Conservation (phyloP, 1,140 invertebrate species). For the Contarinia nasturtii region DNA sequence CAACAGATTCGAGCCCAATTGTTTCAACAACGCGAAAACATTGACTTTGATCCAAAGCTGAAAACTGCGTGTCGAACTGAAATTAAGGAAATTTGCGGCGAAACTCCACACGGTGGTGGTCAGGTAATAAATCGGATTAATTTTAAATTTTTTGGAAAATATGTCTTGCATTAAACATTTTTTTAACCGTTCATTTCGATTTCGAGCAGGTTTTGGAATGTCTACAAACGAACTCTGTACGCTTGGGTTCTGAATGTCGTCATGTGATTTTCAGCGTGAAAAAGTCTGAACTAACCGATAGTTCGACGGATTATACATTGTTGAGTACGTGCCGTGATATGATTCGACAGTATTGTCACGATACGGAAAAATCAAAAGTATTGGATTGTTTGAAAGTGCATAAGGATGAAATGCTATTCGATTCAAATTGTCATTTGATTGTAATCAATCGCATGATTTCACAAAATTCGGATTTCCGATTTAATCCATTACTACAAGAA, state of each 20-base stretch:
- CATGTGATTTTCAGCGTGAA: slow-evolving; percentile 65
- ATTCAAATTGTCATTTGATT: slow-evolving; percentile 67
- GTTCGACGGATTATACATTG: slow-evolving; percentile 67
- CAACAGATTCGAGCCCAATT: slow-evolving; percentile 75
- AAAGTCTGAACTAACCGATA: slow-evolving; percentile 68
- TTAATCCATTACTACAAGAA: slow-evolving; percentile 72
- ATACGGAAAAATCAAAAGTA: slow-evolving; percentile 42
- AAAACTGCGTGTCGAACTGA: slow-evolving; percentile 56
- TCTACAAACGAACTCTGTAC: slow-evolving; percentile 48
- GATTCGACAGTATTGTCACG: slow-evolving; percentile 61
- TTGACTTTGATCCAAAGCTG: slow-evolving; percentile 65
- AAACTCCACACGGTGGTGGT: slow-evolving; percentile 54
- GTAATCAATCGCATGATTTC: slow-evolving; percentile 79
- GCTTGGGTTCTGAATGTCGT: slow-evolving; percentile 50
- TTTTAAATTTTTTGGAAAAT: neutral
- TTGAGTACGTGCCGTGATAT: slow-evolving; percentile 65
- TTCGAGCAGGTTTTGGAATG: slow-evolving; percentile 76
- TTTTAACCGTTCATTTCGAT: slow-evolving; percentile 3
- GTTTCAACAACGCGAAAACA: slow-evolving; percentile 72
- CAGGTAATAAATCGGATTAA: slow-evolving; percentile 36
- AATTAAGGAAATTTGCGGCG: slow-evolving; percentile 50
- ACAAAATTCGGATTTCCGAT: slow-evolving; percentile 78
- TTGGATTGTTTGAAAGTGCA: slow-evolving; percentile 54
- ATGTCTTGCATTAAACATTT: neutral
- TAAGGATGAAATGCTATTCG: slow-evolving; percentile 64